Evolutionary conservation across 1,140 invertebrate genomes (phyloP), one percentile per base, ranked within the genome.

Genomic region (Orchestia grillus): DNA sequence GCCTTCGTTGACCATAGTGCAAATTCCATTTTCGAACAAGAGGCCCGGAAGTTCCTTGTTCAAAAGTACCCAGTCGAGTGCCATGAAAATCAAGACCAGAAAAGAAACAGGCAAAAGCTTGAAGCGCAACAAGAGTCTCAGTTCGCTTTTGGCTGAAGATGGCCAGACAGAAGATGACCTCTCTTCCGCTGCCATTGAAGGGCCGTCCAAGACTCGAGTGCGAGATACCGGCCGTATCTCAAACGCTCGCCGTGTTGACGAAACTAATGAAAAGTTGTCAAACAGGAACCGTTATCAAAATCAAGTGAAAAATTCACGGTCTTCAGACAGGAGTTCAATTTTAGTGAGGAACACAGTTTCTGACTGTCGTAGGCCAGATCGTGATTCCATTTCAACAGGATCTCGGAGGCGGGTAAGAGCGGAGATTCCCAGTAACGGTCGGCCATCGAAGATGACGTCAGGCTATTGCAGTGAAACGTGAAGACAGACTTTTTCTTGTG

Each of bases 191-290:
- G 92, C 92, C 41, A 94, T 40, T 40, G 41, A 45, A 45, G 36
- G 43, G 44, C 36, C 43, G 92, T 94, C 92, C 6, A 44, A 47
- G 44, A 94, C 40, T 15, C 43, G 15, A 44, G 6, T 47, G 44
- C 43, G 6, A 40, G 92, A 94, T 44, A 44, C 43, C 6, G 92
- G 40, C 44, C 0, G 44, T 47, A 44, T 47, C 92, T 94, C 92
- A 94, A 94, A 47, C 92, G 92, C 47, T 40, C 8, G 92, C 43
- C 41, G 92, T 47, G 92, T 45, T 15, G 19, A n/a, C 92, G 44
- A 47, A 94, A 44, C 43, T 94, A 94, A 94, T 94, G 92, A 94
- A 94, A 44, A 94, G 92, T 94, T 94, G 47, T 94, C 92, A 94
- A 94, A 40, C 92, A 94, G 44, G 44, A 11, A 44, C 92, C 44